These are phyloP conservation scores for Fringilla coelebs DNA, from an alignment of 2,797 vertebrate genomes.

Conservation along the genomic window DNA sequence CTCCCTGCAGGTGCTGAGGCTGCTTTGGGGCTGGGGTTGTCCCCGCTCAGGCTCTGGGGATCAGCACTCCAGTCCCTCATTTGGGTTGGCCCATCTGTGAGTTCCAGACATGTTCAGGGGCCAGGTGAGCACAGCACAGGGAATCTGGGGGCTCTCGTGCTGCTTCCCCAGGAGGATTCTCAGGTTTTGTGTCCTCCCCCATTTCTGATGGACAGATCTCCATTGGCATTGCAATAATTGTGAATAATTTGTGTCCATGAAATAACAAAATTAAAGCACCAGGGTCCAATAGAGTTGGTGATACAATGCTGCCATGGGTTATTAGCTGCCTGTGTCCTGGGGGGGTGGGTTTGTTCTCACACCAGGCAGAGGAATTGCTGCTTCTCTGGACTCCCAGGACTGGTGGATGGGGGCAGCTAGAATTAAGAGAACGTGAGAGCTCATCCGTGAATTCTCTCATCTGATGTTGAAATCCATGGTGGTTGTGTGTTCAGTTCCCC, in stretches of 20 bases:
- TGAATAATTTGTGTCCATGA: accelerated
- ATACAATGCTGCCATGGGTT: not conserved
- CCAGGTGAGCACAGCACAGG: not conserved
- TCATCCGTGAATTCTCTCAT: not conserved
- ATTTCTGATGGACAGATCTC: not conserved
- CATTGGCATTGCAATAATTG: not conserved
- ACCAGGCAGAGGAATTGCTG: not conserved
- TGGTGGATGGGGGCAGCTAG: not conserved
- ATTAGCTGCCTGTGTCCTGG: not conserved
- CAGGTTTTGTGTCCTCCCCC: not conserved
- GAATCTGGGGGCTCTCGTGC: not conserved
- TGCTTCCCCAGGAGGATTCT: not conserved
- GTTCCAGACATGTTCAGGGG: accelerated
- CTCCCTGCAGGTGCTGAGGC: not conserved
- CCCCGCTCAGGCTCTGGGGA: not conserved
- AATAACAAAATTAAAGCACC: not conserved
- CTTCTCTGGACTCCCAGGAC: not conserved
- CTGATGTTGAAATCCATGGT: not conserved
- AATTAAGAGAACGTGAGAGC: not conserved
- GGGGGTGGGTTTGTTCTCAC: not conserved
- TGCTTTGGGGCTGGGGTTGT: accelerated
- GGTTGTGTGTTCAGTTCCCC: not conserved
- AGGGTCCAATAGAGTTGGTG: accelerated
- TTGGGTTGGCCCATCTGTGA: accelerated
- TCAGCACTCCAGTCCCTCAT: not conserved